A percentile compares a stretch with the other conserved stretches of the same genome.
phyloP scores from a whole-genome alignment of 2,797 vertebrate genomes.

The Tinamus major region DNA sequence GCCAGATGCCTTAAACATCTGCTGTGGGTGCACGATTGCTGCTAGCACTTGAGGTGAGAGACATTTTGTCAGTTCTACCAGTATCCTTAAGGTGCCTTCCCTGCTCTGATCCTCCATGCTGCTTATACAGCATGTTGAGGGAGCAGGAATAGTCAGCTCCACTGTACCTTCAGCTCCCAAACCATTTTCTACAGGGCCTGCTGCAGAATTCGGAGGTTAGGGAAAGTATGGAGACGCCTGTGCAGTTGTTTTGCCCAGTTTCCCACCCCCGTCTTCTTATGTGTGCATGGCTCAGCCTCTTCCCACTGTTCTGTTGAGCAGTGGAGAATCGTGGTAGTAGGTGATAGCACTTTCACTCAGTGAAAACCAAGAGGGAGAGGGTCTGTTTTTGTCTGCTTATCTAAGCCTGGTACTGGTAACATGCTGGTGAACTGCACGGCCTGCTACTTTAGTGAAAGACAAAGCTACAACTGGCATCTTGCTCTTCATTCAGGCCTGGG shows the following conservation, averaged over 20 bases:
- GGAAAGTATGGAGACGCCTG: not conserved
- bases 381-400: not conserved
- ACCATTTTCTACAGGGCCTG: not conserved
- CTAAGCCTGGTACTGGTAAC: not conserved
- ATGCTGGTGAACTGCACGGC: not conserved
- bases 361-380: not conserved
- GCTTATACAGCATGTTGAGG: not conserved
- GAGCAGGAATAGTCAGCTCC: not conserved
- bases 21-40: not conserved
- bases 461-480: not conserved
- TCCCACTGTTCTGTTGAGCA: not conserved
- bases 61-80: not conserved
- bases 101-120: not conserved
- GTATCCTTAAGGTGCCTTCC: not conserved
- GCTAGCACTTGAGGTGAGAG: not conserved
- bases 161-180: not conserved
- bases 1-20: not conserved
- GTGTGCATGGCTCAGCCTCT: accelerated
- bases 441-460: not conserved
- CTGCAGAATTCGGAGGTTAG: not conserved
- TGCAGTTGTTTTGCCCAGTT: not conserved
- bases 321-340: not conserved
- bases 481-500: not conserved
- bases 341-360: not conserved
- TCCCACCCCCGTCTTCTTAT: not conserved